Percentiles rank a stretch among this genome's conserved stretches.
Conservation (phyloP, 2,888 invertebrate species). For the Proisotoma minuta region DNA sequence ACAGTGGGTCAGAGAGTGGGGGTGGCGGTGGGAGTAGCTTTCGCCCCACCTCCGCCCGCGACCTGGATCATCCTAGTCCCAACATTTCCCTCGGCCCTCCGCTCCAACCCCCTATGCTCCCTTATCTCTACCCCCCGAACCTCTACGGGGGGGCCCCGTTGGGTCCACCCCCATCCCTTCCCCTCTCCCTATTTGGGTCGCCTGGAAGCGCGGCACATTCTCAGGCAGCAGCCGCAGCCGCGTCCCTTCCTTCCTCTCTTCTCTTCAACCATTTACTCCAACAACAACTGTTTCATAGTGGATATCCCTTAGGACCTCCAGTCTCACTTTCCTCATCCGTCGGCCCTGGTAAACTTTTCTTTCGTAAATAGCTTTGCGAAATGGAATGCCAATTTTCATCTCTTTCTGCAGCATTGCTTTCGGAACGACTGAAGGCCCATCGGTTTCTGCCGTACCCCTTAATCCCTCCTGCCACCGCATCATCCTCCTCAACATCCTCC, state of each 20-base stretch:
- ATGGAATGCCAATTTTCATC: background rate
- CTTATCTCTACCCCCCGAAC: constrained; percentile 87
- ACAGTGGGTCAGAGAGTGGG: constrained; percentile 52
- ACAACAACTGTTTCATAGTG: constrained; percentile 47
- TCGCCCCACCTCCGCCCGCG: constrained; percentile 40
- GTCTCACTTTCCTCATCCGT: constrained; percentile 54
- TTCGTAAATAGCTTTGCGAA: constrained; percentile 9
- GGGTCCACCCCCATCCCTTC: constrained; percentile 56
- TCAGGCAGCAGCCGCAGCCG: constrained; percentile 55
- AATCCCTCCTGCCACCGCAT: constrained; percentile 60
- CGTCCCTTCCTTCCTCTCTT: constrained; percentile 48
- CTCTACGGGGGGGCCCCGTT: constrained; percentile 62
- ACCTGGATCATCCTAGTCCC: constrained; percentile 69
- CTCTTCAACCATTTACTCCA: constrained; percentile 49
- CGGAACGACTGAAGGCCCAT: constrained; percentile 57
- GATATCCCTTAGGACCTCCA: constrained; percentile 49
- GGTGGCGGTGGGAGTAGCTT: constrained; percentile 14
- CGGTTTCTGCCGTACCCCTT: constrained; percentile 82
- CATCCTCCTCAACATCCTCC: constrained; percentile 48
- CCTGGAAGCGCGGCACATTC: constrained; percentile 51
- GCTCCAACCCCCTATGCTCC: constrained; percentile 82
- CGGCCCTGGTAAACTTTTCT: constrained; percentile 43
- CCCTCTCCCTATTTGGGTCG: constrained; percentile 63
- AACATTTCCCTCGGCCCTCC: constrained; percentile 92
- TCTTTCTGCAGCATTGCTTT: constrained; percentile 51